These are phyloP conservation scores for Hippocampus abdominalis DNA, from an alignment of 2,113 vertebrate genomes.

Conservation along the genomic window DNA sequence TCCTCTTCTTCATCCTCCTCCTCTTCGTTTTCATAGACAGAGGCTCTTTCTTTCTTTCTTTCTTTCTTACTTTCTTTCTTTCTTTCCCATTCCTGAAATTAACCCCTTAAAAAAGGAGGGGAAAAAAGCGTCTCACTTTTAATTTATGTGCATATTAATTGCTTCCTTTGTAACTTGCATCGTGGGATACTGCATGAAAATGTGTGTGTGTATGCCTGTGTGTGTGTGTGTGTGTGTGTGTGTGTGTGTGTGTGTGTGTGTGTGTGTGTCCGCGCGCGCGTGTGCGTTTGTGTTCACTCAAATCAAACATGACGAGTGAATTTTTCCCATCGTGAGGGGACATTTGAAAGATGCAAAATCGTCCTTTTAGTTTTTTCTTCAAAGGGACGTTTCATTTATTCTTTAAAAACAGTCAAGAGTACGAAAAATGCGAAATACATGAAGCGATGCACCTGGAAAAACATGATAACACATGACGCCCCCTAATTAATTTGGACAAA, in stretches of 20 bases:
- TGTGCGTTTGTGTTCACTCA: neutral
- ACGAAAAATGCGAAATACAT: no score
- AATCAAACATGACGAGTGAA: neutral
- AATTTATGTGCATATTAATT: constrained; percentile 84
- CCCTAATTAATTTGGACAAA: no score
- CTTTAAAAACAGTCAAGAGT: no score
- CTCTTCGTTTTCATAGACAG: neutral
- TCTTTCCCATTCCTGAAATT: constrained; percentile 71
- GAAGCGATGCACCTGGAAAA: no score
- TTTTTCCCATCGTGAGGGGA: neutral
- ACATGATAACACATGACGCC: no score
- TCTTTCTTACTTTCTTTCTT: constrained; percentile 51
- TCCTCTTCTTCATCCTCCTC: no score
- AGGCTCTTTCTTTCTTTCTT: neutral
- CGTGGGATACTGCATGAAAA: constrained; percentile 79
- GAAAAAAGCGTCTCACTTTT: constrained; percentile 67
- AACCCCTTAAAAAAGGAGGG: constrained; percentile 6
- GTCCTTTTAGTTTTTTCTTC: neutral
- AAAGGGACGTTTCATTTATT: no score
- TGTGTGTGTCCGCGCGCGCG: no score
- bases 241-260: neutral
- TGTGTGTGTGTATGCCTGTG: constrained; percentile 20
- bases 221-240: neutral
- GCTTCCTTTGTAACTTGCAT: constrained; percentile 76
- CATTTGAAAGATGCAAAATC: neutral